Base-by-base conservation (phyloP, 2,888 invertebrate species). In the Nesidiocoris tenuis region DNA sequence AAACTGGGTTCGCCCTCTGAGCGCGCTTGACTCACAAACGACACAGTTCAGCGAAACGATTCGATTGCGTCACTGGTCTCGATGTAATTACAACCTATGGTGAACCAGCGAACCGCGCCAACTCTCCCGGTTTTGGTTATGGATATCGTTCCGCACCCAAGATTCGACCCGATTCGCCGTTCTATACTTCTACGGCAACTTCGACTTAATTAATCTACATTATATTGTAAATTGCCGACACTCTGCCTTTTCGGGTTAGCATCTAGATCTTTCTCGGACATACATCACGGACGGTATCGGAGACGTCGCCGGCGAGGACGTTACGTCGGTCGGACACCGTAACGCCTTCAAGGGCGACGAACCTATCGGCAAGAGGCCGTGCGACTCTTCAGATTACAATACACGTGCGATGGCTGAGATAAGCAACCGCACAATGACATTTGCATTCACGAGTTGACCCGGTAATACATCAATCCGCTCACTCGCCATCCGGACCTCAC, bases 81-180 rank as follows among this genome's bases (percentile, higher is more conserved):
- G 39, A 39, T 39, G 39, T 39, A 39, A 39, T 39, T 39, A 39
- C 39, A 39, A 39, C 39, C 39, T 39, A 39, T 39, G 39, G 39
- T 12, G 39, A 39, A 39, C 39, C 39, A 39, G 39, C 39, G 39
- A 39, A 39, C 39, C 39, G 39, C 3, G 39, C 39, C 39, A 39
- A 39, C 39, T 39, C 39, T 39, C 39, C 39, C 12, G 21, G 66
- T 54, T 56, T 67, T 21, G 67, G 67, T 67, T 67, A 67, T 67
- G 56, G 56, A 67, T 67, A 54, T 67, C 65, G 65, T 39, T 39
- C 39, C 65, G 54, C 39, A 9, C 39, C 39, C 67, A 19, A 21
- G 67, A 67, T 67, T 56, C 67, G 67, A 56, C 67, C 67, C 56
- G 17, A 67, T 67, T 67, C 67, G 39, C 39, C 39, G 12, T 12